These are phyloP conservation scores for Drosophila pseudotakahashii DNA, from an alignment of 2,888 invertebrate genomes.

Conservation along the genomic window DNA sequence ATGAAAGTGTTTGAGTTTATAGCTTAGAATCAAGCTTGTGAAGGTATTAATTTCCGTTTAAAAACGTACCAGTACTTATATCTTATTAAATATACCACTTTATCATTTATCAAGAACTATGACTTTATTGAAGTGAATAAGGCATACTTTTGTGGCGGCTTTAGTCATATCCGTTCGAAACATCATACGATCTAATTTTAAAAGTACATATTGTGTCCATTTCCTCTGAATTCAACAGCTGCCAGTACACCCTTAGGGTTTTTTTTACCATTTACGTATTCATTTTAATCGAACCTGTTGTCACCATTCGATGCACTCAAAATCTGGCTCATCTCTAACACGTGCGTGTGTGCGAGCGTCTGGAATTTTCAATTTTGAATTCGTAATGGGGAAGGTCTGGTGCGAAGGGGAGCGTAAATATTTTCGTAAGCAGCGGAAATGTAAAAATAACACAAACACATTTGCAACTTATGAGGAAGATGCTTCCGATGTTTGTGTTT, in stretches of 20 bases:
- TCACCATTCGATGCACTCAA: slow-evolving; percentile 20
- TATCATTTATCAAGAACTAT: too few species aligned
- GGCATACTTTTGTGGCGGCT: background rate
- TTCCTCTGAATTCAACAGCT: background rate
- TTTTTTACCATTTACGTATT: background rate
- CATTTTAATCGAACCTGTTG: slow-evolving; percentile 10
- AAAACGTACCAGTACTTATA: too few species aligned
- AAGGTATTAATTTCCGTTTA: too few species aligned
- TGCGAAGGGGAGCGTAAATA: slow-evolving; percentile 56
- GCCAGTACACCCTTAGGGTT: background rate
- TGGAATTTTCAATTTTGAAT: slow-evolving; percentile 45
- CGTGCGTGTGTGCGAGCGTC: slow-evolving; percentile 32
- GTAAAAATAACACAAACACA: slow-evolving; percentile 76
- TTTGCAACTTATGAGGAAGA: slow-evolving; percentile 56
- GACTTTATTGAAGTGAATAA: too few species aligned
- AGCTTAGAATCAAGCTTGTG: too few species aligned
- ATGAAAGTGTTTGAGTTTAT: background rate
- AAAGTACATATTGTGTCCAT: background rate
- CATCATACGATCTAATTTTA: background rate
- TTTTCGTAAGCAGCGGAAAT: slow-evolving; percentile 76
- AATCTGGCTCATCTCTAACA: slow-evolving; percentile 23
- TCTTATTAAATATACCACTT: too few species aligned
- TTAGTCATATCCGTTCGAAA: background rate
- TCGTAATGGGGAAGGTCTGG: slow-evolving; percentile 29
- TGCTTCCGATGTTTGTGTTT: slow-evolving; percentile 45